phyloP scores from a whole-genome alignment of 2,113 vertebrate genomes.

The Hucho hucho region DNA sequence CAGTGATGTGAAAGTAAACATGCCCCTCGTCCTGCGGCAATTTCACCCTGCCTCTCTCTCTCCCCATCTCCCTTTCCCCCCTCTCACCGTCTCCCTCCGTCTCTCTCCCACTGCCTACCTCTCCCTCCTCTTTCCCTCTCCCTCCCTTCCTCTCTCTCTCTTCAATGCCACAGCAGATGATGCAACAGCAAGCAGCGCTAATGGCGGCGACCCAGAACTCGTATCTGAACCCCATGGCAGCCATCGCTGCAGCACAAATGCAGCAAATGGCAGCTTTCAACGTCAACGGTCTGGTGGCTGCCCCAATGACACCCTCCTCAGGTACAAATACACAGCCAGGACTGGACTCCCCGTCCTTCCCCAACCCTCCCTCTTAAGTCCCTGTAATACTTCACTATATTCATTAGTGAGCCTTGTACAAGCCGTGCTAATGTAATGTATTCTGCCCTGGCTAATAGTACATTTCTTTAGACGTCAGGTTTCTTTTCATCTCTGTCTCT shows the following conservation, averaged over 20 bases:
- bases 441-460: slow-evolving; percentile 53
- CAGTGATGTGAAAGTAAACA: slow-evolving; percentile 67
- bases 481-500: not conserved
- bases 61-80: slow-evolving; percentile 14
- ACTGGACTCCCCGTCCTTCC: not conserved
- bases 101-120: not conserved
- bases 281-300: slow-evolving; percentile 88
- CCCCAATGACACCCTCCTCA: slow-evolving; percentile 91
- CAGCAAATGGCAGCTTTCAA: slow-evolving; percentile 98
- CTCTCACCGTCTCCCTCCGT: not conserved
- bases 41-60: slow-evolving; percentile 47
- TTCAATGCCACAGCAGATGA: slow-evolving; percentile 80
- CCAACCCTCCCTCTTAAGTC: not conserved
- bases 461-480: not conserved
- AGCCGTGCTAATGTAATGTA: slow-evolving; percentile 47
- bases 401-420: slow-evolving; percentile 55
- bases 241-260: slow-evolving; percentile 94
- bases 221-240: slow-evolving; percentile 93
- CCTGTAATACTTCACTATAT: slow-evolving; percentile 29
- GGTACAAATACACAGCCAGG: slow-evolving; percentile 72
- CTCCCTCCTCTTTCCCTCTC: not conserved
- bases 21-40: slow-evolving; percentile 59
- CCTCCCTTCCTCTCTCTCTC: slow-evolving; percentile 1
- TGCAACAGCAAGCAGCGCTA: slow-evolving; percentile 96
- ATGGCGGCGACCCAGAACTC: slow-evolving; percentile 93